These are phyloP conservation scores for Ispidina lecontei DNA, from an alignment of 2,797 vertebrate species.

Conservation along the genomic window DNA sequence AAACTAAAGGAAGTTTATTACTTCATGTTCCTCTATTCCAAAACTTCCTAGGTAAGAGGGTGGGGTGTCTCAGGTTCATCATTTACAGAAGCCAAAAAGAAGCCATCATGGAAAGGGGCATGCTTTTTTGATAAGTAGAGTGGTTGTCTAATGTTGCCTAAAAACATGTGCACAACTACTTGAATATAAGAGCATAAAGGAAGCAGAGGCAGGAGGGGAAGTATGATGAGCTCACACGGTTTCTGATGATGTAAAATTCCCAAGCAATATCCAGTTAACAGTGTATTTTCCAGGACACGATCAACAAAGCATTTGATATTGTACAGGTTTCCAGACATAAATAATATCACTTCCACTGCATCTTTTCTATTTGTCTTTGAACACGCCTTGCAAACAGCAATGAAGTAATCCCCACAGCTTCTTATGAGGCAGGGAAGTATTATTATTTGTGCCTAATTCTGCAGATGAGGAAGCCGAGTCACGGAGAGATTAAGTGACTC, in stretches of 20 bases:
- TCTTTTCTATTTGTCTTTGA: conserved; percentile 2
- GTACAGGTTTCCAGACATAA: background rate
- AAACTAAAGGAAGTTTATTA: background rate
- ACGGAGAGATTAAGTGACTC: conserved; percentile 47
- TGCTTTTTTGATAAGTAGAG: background rate
- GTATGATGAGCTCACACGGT: background rate
- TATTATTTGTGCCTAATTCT: conserved; percentile 4
- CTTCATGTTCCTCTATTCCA: background rate
- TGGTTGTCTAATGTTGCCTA: background rate
- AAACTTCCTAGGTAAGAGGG: background rate
- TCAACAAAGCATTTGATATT: background rate
- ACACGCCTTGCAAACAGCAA: background rate
- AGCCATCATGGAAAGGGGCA: background rate
- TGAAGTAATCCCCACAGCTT: background rate
- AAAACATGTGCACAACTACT: background rate
- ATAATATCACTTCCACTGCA: background rate
- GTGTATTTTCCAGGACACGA: background rate
- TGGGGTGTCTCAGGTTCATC: background rate
- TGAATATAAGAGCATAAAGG: background rate
- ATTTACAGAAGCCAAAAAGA: background rate
- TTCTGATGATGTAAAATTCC: background rate
- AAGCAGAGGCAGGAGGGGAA: background rate
- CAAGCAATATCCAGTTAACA: background rate
- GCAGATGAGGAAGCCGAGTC: conserved; percentile 30
- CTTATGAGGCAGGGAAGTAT: conserved; percentile 12